Evolutionary conservation across 1,140 invertebrate species (phyloP).

Genomic region (Adoxophyes honmai): DNA sequence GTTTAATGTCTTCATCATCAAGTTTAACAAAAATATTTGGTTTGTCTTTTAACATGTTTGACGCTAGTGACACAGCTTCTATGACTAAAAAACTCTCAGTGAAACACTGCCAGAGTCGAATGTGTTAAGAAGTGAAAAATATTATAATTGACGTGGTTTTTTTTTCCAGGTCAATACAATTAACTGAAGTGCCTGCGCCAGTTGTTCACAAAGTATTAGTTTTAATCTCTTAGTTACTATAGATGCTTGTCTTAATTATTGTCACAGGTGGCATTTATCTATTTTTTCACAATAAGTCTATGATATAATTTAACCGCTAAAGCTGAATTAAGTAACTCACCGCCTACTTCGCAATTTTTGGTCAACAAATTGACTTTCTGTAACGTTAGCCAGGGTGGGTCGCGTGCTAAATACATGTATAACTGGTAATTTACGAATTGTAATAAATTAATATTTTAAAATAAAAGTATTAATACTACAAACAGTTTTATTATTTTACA

Average conservation of each 20-base stretch:
- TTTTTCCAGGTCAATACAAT: conserved; percentile 69
- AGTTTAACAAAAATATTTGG: too few relatives aligned
- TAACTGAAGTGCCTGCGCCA: conserved; percentile 37
- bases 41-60: too few relatives aligned
- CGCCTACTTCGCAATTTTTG: too few relatives aligned
- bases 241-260: conserved; percentile 3
- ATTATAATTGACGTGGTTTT: conserved; percentile 21
- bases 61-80: too few relatives aligned
- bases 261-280: conserved; percentile 7
- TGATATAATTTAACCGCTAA: not conserved
- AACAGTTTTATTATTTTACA: conserved; percentile 2
- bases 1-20: too few relatives aligned
- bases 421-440: not conserved
- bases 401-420: too few relatives aligned
- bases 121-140: too few relatives aligned
- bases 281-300: conserved; percentile 1
- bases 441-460: conserved; percentile 3
- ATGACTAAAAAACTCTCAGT: too few relatives aligned
- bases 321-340: too few relatives aligned
- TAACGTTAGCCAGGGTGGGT: too few relatives aligned
- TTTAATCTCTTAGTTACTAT: conserved; percentile 7
- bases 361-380: too few relatives aligned
- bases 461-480: conserved; percentile 17
- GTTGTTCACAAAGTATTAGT: conserved; percentile 13
- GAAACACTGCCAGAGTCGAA: too few relatives aligned